Evolutionary conservation across 2,888 invertebrate species (phyloP), one percentile per base, ranked within the genome.

Genomic region (Meiosimyza decipiens): DNA sequence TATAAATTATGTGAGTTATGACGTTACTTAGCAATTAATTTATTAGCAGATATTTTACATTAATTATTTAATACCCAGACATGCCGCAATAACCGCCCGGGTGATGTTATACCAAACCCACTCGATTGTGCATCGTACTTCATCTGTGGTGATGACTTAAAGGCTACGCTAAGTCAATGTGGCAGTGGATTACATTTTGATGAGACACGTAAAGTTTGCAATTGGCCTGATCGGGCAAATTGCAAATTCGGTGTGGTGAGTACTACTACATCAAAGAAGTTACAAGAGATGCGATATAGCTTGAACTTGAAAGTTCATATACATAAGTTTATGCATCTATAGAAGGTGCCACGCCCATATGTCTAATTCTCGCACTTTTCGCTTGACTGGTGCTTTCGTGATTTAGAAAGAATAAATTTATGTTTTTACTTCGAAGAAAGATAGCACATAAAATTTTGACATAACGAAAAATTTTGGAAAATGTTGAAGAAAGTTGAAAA

Each of bases 81-180:
- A 9, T 85, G 85, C 63, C n/a, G 65, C 3, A 75, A 73, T 18
- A 71, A 70, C 1, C 22, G 57, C 4, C 71, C 77, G 11, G 82
- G 80, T 11, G 76, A 77, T 3, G 51, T 82, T 72, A 76, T 83
- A 11, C 74, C 82, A 0, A 83, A 86, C 79, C 84, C 84, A 0
- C 18, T 72, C 11, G 82, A 85, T 52, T 86, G 86, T 62, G 75
- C 70, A 16, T 80, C 82, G 3, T 86, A 80, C 74, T 83, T 82
- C 72, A 76, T 77, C 4, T 86, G 86, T 71, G 64, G 57, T 9
- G 12, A 9, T 51, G 6, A 50, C 6, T 40, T 40, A 3, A 15
- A 71, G 51, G 68, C 47, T 18, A 72, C 71, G 47, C 70, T 82
- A 11, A 73, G 77, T 1, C 77, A 79, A 57, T 86, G 86, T 71